These are phyloP conservation scores for Nothocercus julius DNA, from an alignment of 2,113 vertebrate genomes.

Conservation along the genomic window DNA sequence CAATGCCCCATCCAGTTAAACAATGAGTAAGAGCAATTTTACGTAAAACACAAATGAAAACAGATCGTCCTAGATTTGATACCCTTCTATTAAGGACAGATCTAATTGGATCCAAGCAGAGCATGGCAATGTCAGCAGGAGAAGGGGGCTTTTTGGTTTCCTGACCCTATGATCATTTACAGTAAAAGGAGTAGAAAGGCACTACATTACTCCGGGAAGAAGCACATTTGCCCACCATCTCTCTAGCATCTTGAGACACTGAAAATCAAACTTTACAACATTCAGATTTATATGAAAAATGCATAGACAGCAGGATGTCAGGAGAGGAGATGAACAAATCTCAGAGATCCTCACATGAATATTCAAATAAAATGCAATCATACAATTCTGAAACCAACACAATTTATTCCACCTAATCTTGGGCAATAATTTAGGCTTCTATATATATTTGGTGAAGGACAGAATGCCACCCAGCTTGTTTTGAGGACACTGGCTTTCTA, in stretches of 20 bases:
- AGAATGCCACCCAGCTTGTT: not conserved
- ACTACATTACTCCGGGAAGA: not conserved
- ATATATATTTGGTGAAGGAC: fast-evolving
- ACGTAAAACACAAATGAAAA: not conserved
- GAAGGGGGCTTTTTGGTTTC: not conserved
- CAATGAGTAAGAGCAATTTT: not conserved
- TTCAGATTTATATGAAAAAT: not conserved
- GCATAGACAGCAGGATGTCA: not conserved
- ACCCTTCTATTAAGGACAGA: not conserved
- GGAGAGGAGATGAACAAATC: not conserved
- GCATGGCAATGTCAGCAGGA: not conserved
- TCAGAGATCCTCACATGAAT: not conserved
- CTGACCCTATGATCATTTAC: not conserved
- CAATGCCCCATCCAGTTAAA: not conserved
- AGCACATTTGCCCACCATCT: not conserved
- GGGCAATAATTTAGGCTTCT: not conserved
- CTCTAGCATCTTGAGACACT: not conserved
- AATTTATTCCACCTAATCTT: not conserved
- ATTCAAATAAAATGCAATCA: not conserved
- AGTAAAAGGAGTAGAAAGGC: not conserved
- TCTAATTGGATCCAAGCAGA: not conserved
- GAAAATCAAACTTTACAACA: not conserved
- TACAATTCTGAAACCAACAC: not conserved
- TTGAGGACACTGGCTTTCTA: not conserved
- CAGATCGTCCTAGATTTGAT: not conserved